Percentiles rank a stretch among this genome's conserved stretches.
Evolutionary conservation across 2,113 vertebrate genomes (phyloP).

Genomic region (Hyperopisus bebe): DNA sequence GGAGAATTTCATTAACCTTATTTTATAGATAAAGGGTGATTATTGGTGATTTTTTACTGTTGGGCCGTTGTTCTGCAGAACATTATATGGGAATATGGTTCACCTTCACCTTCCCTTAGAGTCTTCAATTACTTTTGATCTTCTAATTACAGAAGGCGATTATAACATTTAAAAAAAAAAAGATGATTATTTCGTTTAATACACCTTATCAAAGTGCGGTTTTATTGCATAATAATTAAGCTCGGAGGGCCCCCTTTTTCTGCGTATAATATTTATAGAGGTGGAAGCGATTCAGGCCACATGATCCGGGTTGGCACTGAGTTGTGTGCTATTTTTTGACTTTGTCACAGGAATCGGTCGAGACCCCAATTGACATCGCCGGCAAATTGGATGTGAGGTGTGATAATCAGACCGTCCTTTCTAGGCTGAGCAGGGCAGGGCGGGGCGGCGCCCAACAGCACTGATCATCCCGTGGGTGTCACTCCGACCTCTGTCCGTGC

Average conservation of each 20-base stretch:
- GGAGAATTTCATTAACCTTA: conserved; percentile 31
- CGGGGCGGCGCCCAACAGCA: conserved; percentile 39
- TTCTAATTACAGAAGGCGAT: conserved; percentile 73
- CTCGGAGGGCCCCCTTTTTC: conserved; percentile 38
- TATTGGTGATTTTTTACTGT: conserved; percentile 33
- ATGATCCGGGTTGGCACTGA: conserved; percentile 37
- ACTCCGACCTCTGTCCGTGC: not conserved
- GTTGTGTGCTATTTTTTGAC: conserved; percentile 55
- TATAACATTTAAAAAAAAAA: conserved; percentile 65
- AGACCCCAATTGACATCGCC: conserved; percentile 44
- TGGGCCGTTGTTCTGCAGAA: conserved; percentile 53
- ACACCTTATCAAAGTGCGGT: conserved; percentile 64
- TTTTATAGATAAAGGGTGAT: conserved; percentile 37
- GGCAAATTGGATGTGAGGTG: conserved; percentile 51
- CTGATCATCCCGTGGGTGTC: not conserved
- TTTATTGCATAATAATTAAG: conserved; percentile 68
- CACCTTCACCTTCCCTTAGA: conserved; percentile 67
- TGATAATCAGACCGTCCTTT: conserved; percentile 54
- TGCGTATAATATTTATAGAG: conserved; percentile 30
- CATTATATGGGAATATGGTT: conserved; percentile 60
- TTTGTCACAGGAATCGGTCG: conserved; percentile 62
- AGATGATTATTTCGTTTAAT: conserved; percentile 69
- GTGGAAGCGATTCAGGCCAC: conserved; percentile 37
- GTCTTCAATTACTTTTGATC: conserved; percentile 64
- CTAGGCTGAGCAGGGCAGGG: conserved; percentile 52